A percentile compares a stretch with the other conserved stretches of the same genome.
These are phyloP conservation scores for Pteromalus puparum DNA, from an alignment of 1,140 invertebrate species.

Conservation along the genomic window DNA sequence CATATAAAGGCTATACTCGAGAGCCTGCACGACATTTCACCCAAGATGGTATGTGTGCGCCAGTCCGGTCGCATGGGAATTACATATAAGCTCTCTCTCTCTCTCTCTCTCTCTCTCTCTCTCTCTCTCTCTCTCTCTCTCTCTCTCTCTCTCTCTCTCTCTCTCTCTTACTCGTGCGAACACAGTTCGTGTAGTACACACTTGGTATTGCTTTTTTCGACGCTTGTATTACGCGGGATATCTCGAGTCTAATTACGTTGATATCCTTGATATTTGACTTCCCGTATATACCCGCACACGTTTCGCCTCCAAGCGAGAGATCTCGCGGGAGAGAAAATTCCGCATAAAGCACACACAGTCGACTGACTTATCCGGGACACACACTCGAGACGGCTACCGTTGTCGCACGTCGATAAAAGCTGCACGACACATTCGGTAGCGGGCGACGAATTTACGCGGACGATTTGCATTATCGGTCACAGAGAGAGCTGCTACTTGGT, in stretches of 20 bases:
- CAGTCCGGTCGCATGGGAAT: conserved; percentile 7
- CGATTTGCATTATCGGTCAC: conserved; percentile 39
- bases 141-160: too few species aligned
- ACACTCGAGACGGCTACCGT: neutral
- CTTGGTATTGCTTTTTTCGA: neutral
- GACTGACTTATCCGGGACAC: neutral
- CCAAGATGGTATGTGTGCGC: neutral
- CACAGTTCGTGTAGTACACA: neutral
- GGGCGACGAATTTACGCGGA: conserved; percentile 30
- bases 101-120: neutral
- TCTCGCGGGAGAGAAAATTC: neutral
- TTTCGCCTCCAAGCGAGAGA: neutral
- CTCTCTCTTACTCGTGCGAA: neutral
- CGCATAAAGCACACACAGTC: neutral
- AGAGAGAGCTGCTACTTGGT: neutral
- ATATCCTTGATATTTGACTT: neutral
- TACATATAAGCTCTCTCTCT: neutral
- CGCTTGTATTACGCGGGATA: neutral
- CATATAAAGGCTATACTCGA: neutral
- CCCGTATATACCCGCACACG: too few species aligned
- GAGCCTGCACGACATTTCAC: neutral
- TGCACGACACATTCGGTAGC: conserved; percentile 15
- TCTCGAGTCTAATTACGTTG: neutral
- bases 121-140: too few species aligned
- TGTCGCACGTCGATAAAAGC: conserved; percentile 1